These are phyloP conservation scores for Echinometra lucunter DNA, from an alignment of 53 echinoderm and acorn worm genomes.

Conservation along the genomic window DNA sequence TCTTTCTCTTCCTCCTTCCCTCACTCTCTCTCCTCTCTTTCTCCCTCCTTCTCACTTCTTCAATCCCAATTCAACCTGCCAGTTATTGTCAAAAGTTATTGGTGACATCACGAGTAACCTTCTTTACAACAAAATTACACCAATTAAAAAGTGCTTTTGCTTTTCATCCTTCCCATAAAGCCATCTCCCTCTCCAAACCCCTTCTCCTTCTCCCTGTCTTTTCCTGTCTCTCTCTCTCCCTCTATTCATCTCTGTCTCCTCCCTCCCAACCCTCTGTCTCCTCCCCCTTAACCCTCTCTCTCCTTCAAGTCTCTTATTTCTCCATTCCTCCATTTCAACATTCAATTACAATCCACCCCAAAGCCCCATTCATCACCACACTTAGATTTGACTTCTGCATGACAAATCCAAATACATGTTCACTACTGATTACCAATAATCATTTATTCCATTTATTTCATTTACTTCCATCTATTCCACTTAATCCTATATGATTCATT, in stretches of 20 bases:
- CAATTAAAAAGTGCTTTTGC: conserved; percentile 18
- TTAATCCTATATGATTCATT: conserved; percentile 39
- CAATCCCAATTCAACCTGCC: not conserved
- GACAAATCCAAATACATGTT: not conserved
- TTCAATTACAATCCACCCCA: not conserved
- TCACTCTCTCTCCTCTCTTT: not conserved
- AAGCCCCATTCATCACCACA: conserved; percentile 21
- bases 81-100: conserved; percentile 4
- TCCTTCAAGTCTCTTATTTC: not conserved
- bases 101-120: not conserved
- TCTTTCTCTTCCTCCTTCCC: not conserved
- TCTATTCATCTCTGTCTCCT: too few relatives aligned
- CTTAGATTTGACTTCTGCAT: not conserved
- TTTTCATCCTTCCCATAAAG: not conserved
- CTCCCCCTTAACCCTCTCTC: not conserved
- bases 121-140: not conserved
- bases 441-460: conserved; percentile 11
- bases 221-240: not conserved
- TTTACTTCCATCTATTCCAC: not conserved
- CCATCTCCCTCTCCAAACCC: too few relatives aligned
- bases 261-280: not conserved
- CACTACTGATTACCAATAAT: not conserved
- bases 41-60: not conserved
- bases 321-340: conserved; percentile 10
- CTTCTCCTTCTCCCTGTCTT: too few relatives aligned